Evolutionary conservation across 2,113 vertebrate genomes (phyloP).

Genomic region (Haliaeetus leucogaster): DNA sequence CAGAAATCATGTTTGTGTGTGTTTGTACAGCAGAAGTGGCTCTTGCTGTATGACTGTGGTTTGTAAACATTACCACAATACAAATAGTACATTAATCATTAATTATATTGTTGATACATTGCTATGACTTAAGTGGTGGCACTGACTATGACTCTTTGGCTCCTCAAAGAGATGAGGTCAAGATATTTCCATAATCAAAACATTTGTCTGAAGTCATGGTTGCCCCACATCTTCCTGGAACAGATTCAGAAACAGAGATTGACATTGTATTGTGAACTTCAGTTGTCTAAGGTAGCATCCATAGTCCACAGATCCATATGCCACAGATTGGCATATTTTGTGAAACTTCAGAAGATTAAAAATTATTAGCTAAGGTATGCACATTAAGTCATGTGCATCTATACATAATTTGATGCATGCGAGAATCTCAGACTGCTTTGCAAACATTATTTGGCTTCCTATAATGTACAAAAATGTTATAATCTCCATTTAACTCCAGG

Average conservation of each 20-base stretch:
- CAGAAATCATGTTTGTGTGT: neutral
- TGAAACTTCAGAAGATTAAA: neutral
- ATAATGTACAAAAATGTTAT: neutral
- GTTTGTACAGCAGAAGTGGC: neutral
- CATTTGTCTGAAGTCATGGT: neutral
- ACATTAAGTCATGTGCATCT: neutral
- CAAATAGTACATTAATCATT: conserved; percentile 32
- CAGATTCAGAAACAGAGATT: neutral
- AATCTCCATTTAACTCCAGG: neutral
- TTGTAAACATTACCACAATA: conserved; percentile 15
- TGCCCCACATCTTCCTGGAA: neutral
- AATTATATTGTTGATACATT: conserved; percentile 3
- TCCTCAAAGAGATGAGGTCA: neutral
- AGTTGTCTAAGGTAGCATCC: neutral
- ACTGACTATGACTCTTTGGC: neutral
- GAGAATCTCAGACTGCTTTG: neutral
- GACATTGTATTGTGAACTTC: neutral
- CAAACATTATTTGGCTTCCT: neutral
- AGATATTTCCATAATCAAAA: neutral
- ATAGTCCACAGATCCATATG: neutral
- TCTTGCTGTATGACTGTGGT: neutral
- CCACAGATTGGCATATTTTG: neutral
- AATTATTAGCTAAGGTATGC: neutral
- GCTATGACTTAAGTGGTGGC: neutral
- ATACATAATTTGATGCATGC: neutral